phyloP scores from a whole-genome alignment of 2,113 vertebrate species.

The Poecile atricapillus region DNA sequence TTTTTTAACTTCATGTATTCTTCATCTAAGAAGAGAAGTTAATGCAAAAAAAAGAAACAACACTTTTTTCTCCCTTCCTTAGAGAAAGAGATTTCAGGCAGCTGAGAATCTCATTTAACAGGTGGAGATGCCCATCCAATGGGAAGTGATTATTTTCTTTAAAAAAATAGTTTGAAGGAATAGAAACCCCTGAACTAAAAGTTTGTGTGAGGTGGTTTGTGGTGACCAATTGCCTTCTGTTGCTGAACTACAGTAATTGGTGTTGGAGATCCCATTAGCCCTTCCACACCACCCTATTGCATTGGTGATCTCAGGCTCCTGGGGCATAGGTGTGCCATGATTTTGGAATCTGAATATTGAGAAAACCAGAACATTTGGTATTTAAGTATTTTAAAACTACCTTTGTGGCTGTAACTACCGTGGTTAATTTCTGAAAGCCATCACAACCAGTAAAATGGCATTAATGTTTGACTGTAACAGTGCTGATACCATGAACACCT shows the following conservation, averaged over 20 bases:
- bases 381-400: accelerated
- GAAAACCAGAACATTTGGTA: not conserved
- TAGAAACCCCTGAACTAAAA: not conserved
- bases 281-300: accelerated
- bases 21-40: not conserved
- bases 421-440: not conserved
- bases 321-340: no score
- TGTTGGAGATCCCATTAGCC: accelerated
- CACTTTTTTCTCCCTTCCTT: not conserved
- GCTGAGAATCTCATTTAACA: not conserved
- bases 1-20: not conserved
- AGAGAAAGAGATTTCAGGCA: not conserved
- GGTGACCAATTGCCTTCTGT: not conserved
- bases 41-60: not conserved
- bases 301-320: not conserved
- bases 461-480: not conserved
- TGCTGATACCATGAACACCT: not conserved
- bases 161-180: not conserved
- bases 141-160: not conserved
- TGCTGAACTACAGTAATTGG: not conserved
- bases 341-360: not conserved
- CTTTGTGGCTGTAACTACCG: not conserved
- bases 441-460: not conserved
- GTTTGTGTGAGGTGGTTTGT: not conserved
- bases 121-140: not conserved